These are phyloP conservation scores for Zoanthus solanderi DNA, from an alignment of 92 coral and sea anemone genomes.

Conservation along the genomic window DNA sequence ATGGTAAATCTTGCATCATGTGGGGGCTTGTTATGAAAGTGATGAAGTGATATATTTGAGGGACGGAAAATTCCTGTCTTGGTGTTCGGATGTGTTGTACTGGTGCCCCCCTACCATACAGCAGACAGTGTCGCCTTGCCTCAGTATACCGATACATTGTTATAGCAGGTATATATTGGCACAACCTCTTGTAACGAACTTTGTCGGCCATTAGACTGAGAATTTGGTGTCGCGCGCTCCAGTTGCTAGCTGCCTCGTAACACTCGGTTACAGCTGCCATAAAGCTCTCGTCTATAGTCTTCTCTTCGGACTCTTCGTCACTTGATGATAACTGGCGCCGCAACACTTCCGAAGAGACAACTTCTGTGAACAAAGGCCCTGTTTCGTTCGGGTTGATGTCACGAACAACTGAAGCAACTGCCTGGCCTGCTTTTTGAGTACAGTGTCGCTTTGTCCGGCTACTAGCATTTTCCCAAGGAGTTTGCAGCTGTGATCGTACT, in stretches of 20 bases:
- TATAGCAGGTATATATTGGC: conserved; percentile 59
- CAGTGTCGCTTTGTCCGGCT: conserved; percentile 47
- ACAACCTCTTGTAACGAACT: conserved; percentile 62
- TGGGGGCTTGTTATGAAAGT: conserved; percentile 50
- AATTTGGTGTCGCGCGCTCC: conserved; percentile 64
- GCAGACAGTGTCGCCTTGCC: conserved; percentile 65
- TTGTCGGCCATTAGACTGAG: conserved; percentile 60
- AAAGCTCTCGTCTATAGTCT: conserved; percentile 58
- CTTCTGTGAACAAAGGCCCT: conserved; percentile 50
- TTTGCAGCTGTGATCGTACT: conserved; percentile 48
- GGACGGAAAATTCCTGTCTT: conserved; percentile 30
- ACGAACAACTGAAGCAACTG: conserved; percentile 54
- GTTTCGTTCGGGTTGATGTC: conserved; percentile 58
- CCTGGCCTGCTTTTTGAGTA: conserved; percentile 53
- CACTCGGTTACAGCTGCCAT: conserved; percentile 61
- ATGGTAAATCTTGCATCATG: conserved; percentile 51
- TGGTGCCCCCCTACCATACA: conserved; percentile 68
- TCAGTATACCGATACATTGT: conserved; percentile 63
- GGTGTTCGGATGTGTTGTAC: conserved; percentile 52
- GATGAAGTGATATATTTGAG: conserved; percentile 55
- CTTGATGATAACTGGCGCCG: conserved; percentile 46
- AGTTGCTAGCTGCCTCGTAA: conserved; percentile 61
- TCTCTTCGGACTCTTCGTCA: conserved; percentile 51
- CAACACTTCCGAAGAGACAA: conserved; percentile 55
- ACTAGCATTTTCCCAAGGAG: conserved; percentile 48